Evolutionary conservation across 1,140 invertebrate species (phyloP), one percentile per base, ranked within the genome.

Genomic region (Euwallacea fornicatus): DNA sequence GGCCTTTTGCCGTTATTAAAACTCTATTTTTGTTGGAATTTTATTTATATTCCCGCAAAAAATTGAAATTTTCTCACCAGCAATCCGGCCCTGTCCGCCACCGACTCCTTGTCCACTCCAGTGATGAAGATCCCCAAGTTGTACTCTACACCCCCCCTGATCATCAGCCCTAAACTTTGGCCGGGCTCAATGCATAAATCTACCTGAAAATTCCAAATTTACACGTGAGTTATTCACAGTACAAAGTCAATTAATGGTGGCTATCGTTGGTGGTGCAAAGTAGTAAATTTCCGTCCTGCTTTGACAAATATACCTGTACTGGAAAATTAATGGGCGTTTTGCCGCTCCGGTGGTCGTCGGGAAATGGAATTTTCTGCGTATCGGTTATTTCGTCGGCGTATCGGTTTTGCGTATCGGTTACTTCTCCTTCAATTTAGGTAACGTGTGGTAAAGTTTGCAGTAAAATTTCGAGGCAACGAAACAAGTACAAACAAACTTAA

Each of bases 81-180:
- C 1, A 98, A 86, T 42, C 95, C 95, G 59, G 91, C 91, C 77
- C 91, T 87, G 78, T 96, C 93, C 0, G 95, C 95, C 0, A 95
- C 92, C 42, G 94, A 97, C 75, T 93, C 91, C 76, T 92, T 91
- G 81, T 97, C 95, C 10, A 98, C 93, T 2, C 95, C 95, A 0
- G 95, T 97, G 71, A 98, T 91, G 83, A 96, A 98, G 79, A 98
- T 96, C 1, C 95, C 96, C 50, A 97, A 86, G 73, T 93, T 95
- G 82, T 96, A 97, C 80, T 98, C 96, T 16, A 93, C 86, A 2
- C 96, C 96, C 21, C 95, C 95, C 61, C 95, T 84, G 64, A 98
- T 97, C 93, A 96, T 96, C 69, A 98, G 83, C 9, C 96, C 96
- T 61, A 98, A 83, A 65, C 92, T 94, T 78, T 96, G 91, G 0